A percentile compares a stretch with the other conserved stretches of the same genome.
Conservation (phyloP, 2,113 vertebrate genomes). For the Oostethus manadensis region DNA sequence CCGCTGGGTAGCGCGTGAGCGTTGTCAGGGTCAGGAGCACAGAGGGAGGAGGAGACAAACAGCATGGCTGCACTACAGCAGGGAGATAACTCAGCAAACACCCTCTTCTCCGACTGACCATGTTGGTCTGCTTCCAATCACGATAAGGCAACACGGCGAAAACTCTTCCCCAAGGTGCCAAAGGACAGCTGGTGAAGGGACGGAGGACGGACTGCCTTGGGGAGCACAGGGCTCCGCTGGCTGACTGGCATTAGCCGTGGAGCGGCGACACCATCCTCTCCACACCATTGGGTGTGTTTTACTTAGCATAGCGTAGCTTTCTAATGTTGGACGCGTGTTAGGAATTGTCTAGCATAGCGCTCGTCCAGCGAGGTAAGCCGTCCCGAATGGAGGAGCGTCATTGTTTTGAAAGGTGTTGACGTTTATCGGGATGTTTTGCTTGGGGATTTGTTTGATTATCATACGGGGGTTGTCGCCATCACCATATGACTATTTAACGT, state of each 20-base stretch:
- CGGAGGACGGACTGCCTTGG: slow-evolving; percentile 15
- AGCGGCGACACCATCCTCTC: slow-evolving; percentile 3
- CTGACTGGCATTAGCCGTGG: slow-evolving; percentile 26
- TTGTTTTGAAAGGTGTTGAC: not conserved
- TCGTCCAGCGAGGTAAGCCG: slow-evolving; percentile 11
- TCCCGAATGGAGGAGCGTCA: not conserved
- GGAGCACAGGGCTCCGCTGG: slow-evolving; percentile 20
- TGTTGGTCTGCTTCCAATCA: not conserved
- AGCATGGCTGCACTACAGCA: slow-evolving; percentile 40
- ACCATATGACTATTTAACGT: not conserved
- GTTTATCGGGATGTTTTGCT: too few species aligned
- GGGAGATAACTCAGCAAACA: slow-evolving; percentile 24
- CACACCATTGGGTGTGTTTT: not conserved
- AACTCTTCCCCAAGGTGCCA: slow-evolving; percentile 24
- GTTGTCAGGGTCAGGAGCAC: slow-evolving; percentile 5
- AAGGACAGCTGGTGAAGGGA: slow-evolving; percentile 17
- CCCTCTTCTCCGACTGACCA: slow-evolving; percentile 11
- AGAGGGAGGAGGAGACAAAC: slow-evolving; percentile 44
- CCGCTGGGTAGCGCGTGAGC: not conserved
- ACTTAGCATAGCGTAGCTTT: not conserved
- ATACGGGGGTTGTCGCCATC: not conserved
- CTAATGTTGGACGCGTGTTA: not conserved
- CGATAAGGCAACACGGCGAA: not conserved
- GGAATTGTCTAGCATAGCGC: not conserved
- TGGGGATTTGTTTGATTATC: not conserved